These are phyloP conservation scores for Dinothrombium tinctorium DNA, from an alignment of 1,140 invertebrate genomes.

Conservation along the genomic window DNA sequence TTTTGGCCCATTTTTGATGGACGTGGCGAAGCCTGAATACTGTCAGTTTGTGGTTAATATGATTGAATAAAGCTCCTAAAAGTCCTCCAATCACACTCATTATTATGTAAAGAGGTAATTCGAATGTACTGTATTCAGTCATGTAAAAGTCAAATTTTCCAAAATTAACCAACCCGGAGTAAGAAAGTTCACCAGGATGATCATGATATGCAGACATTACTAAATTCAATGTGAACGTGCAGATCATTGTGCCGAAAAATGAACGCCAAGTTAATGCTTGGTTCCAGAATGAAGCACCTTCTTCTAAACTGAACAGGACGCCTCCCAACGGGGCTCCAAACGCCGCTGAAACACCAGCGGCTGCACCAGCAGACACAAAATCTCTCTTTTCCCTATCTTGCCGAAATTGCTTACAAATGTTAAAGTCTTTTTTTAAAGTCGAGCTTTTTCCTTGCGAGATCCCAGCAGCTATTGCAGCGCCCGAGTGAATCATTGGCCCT, in stretches of 20 bases:
- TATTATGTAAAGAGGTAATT: conserved; percentile 69
- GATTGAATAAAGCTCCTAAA: conserved; percentile 74
- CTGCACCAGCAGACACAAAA: conserved; percentile 72
- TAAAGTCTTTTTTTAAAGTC: conserved; percentile 57
- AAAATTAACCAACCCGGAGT: conserved; percentile 73
- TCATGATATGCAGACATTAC: conserved; percentile 71
- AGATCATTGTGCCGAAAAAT: conserved; percentile 93
- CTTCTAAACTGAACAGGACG: conserved; percentile 88
- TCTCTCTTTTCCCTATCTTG: conserved; percentile 96
- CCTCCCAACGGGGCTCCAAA: conserved; percentile 38
- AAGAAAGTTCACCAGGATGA: conserved; percentile 44
- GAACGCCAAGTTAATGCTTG: conserved; percentile 90
- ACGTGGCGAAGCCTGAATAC: conserved; percentile 56
- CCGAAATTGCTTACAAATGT: conserved; percentile 63
- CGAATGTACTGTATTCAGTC: conserved; percentile 61
- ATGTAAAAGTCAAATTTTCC: conserved; percentile 74
- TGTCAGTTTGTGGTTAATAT: conserved; percentile 68
- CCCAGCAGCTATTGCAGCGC: conserved; percentile 88
- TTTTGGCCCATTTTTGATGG: conserved; percentile 39
- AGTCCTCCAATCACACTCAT: conserved; percentile 69
- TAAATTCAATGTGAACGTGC: conserved; percentile 80
- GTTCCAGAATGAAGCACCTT: conserved; percentile 97
- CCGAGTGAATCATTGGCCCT: conserved; percentile 98
- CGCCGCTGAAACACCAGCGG: conserved; percentile 13
- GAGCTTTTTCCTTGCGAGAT: conserved; percentile 92